phyloP scores from a whole-genome alignment of 2,888 invertebrate genomes.

The Clunio marinus region DNA sequence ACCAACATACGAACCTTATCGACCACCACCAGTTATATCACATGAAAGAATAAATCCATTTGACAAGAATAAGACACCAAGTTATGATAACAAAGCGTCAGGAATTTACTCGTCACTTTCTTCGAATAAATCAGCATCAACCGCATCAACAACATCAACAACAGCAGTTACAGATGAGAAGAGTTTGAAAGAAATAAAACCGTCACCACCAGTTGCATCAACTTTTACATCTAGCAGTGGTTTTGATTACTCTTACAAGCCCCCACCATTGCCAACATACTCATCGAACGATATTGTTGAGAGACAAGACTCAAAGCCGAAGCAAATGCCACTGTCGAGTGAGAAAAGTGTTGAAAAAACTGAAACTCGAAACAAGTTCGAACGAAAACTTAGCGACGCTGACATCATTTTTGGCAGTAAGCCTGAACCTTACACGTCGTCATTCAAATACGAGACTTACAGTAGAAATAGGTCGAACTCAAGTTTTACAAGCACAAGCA shows the following conservation, averaged over 20 bases:
- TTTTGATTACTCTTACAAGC: conserved; percentile 23
- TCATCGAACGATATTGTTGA: conserved; percentile 1
- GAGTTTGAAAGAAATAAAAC: background rate
- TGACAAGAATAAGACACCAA: conserved; percentile 46
- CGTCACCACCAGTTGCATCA: background rate
- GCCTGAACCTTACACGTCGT: conserved; percentile 40
- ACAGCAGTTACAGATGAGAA: background rate
- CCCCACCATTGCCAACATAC: background rate
- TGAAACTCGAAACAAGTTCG: background rate
- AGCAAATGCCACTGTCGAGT: background rate
- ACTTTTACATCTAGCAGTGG: background rate
- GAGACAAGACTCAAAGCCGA: background rate
- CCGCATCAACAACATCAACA: background rate
- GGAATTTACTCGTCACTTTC: background rate
- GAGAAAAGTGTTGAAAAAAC: background rate
- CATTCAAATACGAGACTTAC: conserved; percentile 41
- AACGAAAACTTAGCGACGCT: conserved; percentile 47
- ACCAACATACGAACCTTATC: conserved; percentile 27
- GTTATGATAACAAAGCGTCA: background rate
- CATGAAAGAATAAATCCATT: conserved; percentile 50
- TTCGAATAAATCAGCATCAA: background rate
- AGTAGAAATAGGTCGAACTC: conserved; percentile 44
- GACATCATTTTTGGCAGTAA: conserved; percentile 49
- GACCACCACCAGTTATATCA: conserved; percentile 31
- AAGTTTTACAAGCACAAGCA: conserved; percentile 38